Percentiles rank a stretch among this genome's conserved stretches.
Conservation (phyloP, 1,140 invertebrate genomes). For the Chlorops oryzae region DNA sequence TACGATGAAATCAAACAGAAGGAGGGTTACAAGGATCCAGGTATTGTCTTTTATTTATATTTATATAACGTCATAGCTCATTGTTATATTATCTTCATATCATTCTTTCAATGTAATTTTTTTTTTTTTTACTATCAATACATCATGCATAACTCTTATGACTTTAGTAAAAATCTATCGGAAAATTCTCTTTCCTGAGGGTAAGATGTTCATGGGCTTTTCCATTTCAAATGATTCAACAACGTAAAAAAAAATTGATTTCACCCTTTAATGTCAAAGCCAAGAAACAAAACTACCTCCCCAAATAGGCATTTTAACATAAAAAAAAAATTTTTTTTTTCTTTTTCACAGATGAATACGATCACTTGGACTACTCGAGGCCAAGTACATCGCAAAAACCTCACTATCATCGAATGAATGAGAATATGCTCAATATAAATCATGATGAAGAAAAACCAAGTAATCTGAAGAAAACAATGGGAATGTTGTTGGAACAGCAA, state of each 20-base stretch:
- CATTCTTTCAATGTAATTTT: constrained; percentile 1
- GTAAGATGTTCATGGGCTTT: constrained; percentile 20
- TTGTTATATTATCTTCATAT: neutral
- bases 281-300: no score
- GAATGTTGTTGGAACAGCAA: constrained; percentile 25
- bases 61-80: neutral
- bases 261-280: neutral
- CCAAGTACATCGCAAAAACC: constrained; percentile 73
- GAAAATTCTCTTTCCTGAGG: constrained; percentile 42
- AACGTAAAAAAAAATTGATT: neutral
- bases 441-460: constrained; percentile 42
- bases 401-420: constrained; percentile 66
- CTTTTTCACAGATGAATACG: constrained; percentile 59
- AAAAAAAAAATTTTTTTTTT: constrained; percentile 7
- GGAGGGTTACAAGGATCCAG: constrained; percentile 53
- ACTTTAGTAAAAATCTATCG: constrained; percentile 41
- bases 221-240: constrained; percentile 11
- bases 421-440: constrained; percentile 42
- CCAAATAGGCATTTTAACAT: no score
- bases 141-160: constrained; percentile 3
- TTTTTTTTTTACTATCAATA: neutral
- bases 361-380: constrained; percentile 78
- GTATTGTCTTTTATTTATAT: constrained; percentile 23
- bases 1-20: constrained; percentile 90
- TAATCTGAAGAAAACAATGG: constrained; percentile 43